Evolutionary conservation across 2,888 invertebrate species (phyloP).

Genomic region (Hirtodrosophila confusa): DNA sequence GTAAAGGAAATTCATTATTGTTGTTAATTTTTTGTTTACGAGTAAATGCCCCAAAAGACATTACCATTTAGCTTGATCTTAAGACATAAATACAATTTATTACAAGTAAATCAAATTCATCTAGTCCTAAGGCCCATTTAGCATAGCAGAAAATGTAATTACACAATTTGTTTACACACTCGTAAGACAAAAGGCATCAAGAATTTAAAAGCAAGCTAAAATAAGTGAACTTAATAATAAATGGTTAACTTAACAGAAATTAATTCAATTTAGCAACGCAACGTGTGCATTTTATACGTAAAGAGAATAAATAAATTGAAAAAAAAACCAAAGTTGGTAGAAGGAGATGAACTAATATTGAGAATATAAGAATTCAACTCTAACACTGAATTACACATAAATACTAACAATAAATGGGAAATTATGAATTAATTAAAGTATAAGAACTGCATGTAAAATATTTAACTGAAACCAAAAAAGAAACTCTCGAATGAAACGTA

Average conservation of each 20-base stretch:
- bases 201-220: constrained; percentile 65
- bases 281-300: constrained; percentile 79
- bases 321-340: not conserved
- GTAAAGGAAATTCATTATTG: constrained; percentile 71
- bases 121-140: constrained; percentile 62
- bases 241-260: constrained; percentile 63
- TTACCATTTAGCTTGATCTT: constrained; percentile 63
- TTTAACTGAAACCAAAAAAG: constrained; percentile 53
- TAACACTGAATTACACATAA: constrained; percentile 36
- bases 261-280: constrained; percentile 74
- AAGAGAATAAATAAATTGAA: constrained; percentile 18
- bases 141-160: constrained; percentile 73
- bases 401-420: constrained; percentile 49
- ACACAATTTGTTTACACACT: constrained; percentile 38
- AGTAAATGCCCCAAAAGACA: constrained; percentile 19
- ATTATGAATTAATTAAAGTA: constrained; percentile 43
- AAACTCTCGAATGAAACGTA: constrained; percentile 53
- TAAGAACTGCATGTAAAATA: constrained; percentile 80
- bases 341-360: constrained; percentile 19
- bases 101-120: constrained; percentile 63
- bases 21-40: constrained; percentile 68
- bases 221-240: constrained; percentile 61
- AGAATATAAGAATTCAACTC: constrained; percentile 33
- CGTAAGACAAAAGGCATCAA: constrained; percentile 39
- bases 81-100: constrained; percentile 55